Conservation (phyloP, 2,113 vertebrate genomes). For the Panthera tigris region DNA sequence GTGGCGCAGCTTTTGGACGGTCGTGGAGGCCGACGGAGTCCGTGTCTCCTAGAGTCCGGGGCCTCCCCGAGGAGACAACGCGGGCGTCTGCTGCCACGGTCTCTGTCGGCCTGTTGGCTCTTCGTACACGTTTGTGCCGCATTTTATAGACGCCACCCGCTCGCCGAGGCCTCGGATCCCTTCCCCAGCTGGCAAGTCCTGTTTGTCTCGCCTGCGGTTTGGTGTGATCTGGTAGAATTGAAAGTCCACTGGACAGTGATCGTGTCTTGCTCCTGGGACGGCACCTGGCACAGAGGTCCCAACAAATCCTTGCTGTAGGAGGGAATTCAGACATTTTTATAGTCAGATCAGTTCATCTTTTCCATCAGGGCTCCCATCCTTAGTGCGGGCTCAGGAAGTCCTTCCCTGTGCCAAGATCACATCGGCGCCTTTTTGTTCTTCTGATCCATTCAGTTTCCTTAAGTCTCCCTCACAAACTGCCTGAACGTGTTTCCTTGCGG, state of each 20-base stretch:
- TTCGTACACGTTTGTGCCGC: rapidly evolving
- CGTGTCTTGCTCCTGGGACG: neutral
- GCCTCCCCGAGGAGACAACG: neutral
- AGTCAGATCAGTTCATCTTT: neutral
- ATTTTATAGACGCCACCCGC: neutral
- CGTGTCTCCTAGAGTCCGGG: neutral
- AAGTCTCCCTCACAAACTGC: neutral
- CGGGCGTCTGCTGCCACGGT: rapidly evolving
- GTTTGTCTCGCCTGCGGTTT: neutral
- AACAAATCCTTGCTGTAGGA: no score
- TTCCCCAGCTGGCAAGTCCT: neutral
- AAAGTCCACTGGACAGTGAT: neutral
- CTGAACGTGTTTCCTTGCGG: neutral
- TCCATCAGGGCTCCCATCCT: neutral
- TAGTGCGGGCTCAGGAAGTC: rapidly evolving
- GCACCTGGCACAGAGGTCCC: no score
- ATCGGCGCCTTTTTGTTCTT: neutral
- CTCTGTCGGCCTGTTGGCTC: neutral
- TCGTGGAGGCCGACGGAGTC: no score
- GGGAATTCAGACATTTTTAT: neutral
- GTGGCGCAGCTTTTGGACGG: neutral
- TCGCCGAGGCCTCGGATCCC: neutral
- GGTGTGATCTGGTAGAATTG: rapidly evolving
- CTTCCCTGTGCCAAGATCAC: rapidly evolving
- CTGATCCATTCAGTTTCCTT: neutral